Conservation (phyloP, 2,888 invertebrate species). For the Tiphia femorata region DNA sequence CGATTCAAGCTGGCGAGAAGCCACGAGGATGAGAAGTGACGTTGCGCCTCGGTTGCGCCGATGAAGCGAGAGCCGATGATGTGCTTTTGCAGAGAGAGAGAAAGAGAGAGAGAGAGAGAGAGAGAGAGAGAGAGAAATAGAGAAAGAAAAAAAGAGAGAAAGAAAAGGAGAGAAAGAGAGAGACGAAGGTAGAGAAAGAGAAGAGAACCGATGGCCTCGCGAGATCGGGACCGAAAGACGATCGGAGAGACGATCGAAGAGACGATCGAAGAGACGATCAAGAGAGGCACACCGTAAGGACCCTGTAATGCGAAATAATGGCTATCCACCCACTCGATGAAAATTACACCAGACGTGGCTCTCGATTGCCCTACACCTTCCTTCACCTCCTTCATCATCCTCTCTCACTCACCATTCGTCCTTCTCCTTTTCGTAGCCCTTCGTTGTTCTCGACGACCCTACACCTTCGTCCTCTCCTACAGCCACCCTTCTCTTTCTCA, state of each 20-base stretch:
- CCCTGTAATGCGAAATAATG: conserved; percentile 53
- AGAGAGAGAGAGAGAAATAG: too few species aligned
- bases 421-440: not conserved
- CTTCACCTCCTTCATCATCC: not conserved
- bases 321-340: conserved; percentile 53
- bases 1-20: too few species aligned
- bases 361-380: conserved; percentile 18
- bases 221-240: too few species aligned
- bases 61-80: too few species aligned
- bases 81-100: too few species aligned
- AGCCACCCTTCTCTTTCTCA: not conserved
- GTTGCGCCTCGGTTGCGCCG: too few species aligned
- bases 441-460: not conserved
- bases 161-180: too few species aligned
- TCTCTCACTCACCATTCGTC: not conserved
- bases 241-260: too few species aligned
- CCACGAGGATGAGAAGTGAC: too few species aligned
- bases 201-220: conserved; percentile 27
- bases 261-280: conserved; percentile 24
- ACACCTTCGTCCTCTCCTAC: not conserved
- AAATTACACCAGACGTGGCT: conserved; percentile 48
- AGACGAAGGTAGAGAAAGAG: too few species aligned
- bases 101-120: too few species aligned
- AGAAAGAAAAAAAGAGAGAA: too few species aligned
- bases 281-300: conserved; percentile 38